Base-by-base conservation (phyloP, 1,140 invertebrate species). In the Ceratosolen fusciceps region DNA sequence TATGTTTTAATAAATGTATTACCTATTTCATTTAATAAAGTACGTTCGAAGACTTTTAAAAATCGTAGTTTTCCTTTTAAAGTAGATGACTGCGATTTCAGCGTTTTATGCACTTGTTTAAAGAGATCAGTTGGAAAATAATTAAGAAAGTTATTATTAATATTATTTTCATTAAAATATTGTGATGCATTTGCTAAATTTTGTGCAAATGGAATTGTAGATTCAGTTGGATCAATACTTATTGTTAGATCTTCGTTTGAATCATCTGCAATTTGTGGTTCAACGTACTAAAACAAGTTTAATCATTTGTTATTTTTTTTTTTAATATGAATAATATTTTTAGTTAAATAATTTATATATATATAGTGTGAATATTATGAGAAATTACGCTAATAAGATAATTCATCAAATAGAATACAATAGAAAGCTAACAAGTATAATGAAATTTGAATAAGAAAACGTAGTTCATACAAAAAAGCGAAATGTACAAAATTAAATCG, bases 61-160 rank as follows among this genome's bases (percentile, higher is more conserved):
- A 89, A 90, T 19, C 81, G 34, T 21, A 89, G 84, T 82, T 90
- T 90, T 60, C 86, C 89, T 52, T 86, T 81, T 2, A 85, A 65
- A 31, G 83, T 85, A 4, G 81, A 68, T 7, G 86, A 82, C 21
- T 88, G 88, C 2, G 85, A 85, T 82, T 85, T 85, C n/a, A 90
- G 83, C 54, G 80, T 90, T 29, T 73, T 82, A 58, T 90, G 88
- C 65, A 90, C 88, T 62, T 74, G 83, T 74, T 86, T 87, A n/a
- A 90, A 80, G 73, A 89, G 82, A 70, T 90, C 85, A 29, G 89
- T 80, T 26, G 89, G 89, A 34, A 90, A 74, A 79, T 87, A 88
- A 76, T 88, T 80, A 5, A 88, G 79, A 72, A 85, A 84, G n/a
- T 73, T 71, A 71, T 79, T 81, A 60, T 83, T 58, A 19, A 84